Base-by-base conservation (phyloP, 2,888 invertebrate genomes). In the Girardia tigrina region DNA sequence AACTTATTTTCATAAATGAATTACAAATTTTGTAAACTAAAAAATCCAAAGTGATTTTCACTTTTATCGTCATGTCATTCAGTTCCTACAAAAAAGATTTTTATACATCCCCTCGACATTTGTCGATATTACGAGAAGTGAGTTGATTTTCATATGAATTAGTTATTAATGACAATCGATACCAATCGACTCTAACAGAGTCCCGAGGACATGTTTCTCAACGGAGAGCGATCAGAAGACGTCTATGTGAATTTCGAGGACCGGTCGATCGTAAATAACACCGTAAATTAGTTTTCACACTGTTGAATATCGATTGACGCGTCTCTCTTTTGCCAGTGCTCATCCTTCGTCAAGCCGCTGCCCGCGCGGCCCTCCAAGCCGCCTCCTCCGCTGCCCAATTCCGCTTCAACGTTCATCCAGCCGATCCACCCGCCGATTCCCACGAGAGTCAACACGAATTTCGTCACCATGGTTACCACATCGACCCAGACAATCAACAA, bases 211-310 rank as follows among this genome's bases (percentile, higher is more conserved):
- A 56, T 56, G 56, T 56, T 56, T 56, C 56, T 56, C n/a, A 56
- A 56, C n/a, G 56, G 56, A 8, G 56, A 56, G 23, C n/a, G 56
- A 56, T 56, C 56, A 12, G 56, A 56, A 56, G 56, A 56, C 23
- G 56, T 56, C n/a, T 56, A 56, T 16, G 56, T 56, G n/a, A 56
- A 56, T 56, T 56, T 56, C 23, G 56, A 56, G 23, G 56, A 56
- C 23, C 56, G 56, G n/a, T 56, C 56, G 23, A n/a, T 56, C 56
- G 23, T n/a, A 4, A 56, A 56, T 56, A 56, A 56, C 23, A 8
- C 56, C 23, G 56, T 56, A 56, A 56, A 12, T 36, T 36, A 12
- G 36, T 8, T 36, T 12, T 36, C 16, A 12, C 36, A 36, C 16
- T 36, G 8, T 36, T 36, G 16, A 36, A 12, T 36, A 36, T 36